phyloP scores from a whole-genome alignment of 2,888 invertebrate genomes.

The Branchellion lobata region DNA sequence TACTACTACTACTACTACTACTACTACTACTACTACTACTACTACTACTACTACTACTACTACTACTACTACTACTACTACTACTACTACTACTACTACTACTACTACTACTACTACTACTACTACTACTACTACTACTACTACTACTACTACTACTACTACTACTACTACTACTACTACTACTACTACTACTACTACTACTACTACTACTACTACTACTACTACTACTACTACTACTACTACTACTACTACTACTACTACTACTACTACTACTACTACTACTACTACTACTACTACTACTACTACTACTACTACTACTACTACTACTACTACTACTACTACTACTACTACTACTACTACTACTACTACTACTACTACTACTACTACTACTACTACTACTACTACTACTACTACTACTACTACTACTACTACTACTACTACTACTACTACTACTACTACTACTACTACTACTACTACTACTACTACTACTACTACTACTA shows the following conservation, averaged over 20 bases:
- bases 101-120: constrained; percentile 15
- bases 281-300: constrained; percentile 44
- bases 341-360: constrained; percentile 44
- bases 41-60: constrained; percentile 19
- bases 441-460: constrained; percentile 34
- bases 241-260: constrained; percentile 46
- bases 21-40: constrained; percentile 16
- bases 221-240: constrained; percentile 46
- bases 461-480: constrained; percentile 43
- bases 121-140: constrained; percentile 15
- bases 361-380: constrained; percentile 43
- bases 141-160: constrained; percentile 7
- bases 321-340: constrained; percentile 41
- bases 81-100: constrained; percentile 19
- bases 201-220: constrained; percentile 34
- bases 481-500: constrained; percentile 49
- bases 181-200: constrained; percentile 32
- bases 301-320: constrained; percentile 42
- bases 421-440: constrained; percentile 44
- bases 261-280: constrained; percentile 45
- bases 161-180: constrained; percentile 31
- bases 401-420: constrained; percentile 43
- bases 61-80: constrained; percentile 21
- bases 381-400: constrained; percentile 42
- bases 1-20: constrained; percentile 21